A percentile compares a stretch with the other conserved stretches of the same genome.
phyloP scores from a whole-genome alignment of 2,888 invertebrate species.

The Noctua comes region DNA sequence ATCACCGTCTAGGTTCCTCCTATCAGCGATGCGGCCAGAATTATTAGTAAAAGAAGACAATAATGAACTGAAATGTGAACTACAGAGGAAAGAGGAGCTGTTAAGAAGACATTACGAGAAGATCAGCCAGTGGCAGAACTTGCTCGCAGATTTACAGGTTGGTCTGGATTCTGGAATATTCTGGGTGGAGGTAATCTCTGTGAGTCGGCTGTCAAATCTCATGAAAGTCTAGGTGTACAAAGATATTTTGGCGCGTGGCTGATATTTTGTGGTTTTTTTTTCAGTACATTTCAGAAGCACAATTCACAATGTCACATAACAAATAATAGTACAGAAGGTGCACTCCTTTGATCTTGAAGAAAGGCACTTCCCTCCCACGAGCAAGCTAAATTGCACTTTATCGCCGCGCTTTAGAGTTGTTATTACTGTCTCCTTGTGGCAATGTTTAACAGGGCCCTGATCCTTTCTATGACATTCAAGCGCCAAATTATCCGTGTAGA shows the following conservation, averaged over 20 bases:
- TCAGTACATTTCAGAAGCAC: too few relatives aligned
- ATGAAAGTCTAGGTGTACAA: neutral
- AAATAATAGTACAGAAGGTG: too few relatives aligned
- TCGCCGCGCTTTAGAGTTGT: neutral
- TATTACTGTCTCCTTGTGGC: neutral
- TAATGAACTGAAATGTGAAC: conserved; percentile 95
- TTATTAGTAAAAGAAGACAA: conserved; percentile 97
- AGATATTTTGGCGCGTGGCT: neutral
- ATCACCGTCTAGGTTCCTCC: conserved; percentile 90
- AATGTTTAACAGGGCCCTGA: too few relatives aligned
- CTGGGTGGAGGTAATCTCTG: neutral
- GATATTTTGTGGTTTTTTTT: neutral
- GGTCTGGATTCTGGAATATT: neutral
- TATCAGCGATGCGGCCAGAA: conserved; percentile 97
- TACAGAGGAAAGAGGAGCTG: conserved; percentile 96
- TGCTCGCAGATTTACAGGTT: conserved; percentile 94
- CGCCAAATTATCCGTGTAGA: conserved; percentile 1
- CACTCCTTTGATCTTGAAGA: too few relatives aligned
- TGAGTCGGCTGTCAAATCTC: too few relatives aligned
- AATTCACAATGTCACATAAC: too few relatives aligned
- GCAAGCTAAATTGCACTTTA: neutral
- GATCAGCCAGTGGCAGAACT: conserved; percentile 96
- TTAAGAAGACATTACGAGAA: conserved; percentile 97
- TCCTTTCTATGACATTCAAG: neutral
- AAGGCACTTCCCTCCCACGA: too few relatives aligned